phyloP scores from a whole-genome alignment of 2,888 invertebrate genomes.

The Miltochrista miniata region DNA sequence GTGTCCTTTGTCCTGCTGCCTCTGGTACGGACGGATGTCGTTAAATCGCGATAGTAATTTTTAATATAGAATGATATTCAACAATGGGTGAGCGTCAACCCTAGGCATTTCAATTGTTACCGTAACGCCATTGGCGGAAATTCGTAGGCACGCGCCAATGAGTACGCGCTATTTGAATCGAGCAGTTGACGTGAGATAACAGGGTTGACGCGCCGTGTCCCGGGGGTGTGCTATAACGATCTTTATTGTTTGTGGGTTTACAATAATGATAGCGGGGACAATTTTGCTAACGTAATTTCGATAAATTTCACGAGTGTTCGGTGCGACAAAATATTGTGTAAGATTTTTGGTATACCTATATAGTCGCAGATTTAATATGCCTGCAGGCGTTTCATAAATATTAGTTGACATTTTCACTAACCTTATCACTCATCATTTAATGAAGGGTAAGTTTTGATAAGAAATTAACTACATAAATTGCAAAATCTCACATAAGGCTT shows the following conservation, averaged over 20 bases:
- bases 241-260: constrained; percentile 63
- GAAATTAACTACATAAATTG: too few relatives aligned
- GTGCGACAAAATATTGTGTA: too few relatives aligned
- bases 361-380: too few relatives aligned
- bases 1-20: constrained; percentile 40
- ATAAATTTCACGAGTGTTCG: constrained; percentile 51
- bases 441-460: neutral
- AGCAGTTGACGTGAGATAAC: constrained; percentile 43
- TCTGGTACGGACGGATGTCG: constrained; percentile 59
- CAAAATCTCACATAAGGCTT: too few relatives aligned
- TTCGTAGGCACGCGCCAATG: constrained; percentile 64
- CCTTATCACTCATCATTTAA: neutral
- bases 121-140: constrained; percentile 60
- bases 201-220: constrained; percentile 52
- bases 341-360: neutral
- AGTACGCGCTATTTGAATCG: constrained; percentile 58
- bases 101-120: constrained; percentile 58
- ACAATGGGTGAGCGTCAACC: constrained; percentile 54
- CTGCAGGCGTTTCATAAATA: too few relatives aligned
- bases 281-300: constrained; percentile 32
- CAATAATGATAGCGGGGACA: constrained; percentile 37
- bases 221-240: constrained; percentile 64
- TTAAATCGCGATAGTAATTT: constrained; percentile 49
- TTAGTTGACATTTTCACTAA: too few relatives aligned
- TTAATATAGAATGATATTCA: constrained; percentile 43